phyloP scores from a whole-genome alignment of 1,140 invertebrate genomes.

The Physella acuta region DNA sequence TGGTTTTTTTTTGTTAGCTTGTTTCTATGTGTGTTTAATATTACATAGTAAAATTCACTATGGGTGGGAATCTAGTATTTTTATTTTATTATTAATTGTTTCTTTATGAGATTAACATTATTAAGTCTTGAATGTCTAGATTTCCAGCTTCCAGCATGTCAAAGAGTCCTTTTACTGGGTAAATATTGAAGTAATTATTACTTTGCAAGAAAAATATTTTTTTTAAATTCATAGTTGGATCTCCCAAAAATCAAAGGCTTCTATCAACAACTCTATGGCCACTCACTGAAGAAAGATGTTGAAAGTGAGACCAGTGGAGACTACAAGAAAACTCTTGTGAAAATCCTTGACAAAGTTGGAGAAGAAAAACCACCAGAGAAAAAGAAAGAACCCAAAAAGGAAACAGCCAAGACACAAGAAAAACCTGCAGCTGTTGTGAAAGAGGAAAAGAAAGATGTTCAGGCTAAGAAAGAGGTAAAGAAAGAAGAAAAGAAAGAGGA shows the following conservation, averaged over 20 bases:
- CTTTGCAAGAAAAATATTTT: too few species aligned
- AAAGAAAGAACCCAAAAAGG: neutral
- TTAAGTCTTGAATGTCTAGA: too few species aligned
- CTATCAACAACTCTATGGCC: slow-evolving; percentile 44
- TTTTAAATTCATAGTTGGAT: slow-evolving; percentile 43
- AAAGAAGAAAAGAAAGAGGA: neutral
- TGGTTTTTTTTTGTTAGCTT: too few species aligned
- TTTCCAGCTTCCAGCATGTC: too few species aligned
- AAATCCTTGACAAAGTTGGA: slow-evolving; percentile 38
- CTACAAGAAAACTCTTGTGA: slow-evolving; percentile 47
- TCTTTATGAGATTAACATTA: too few species aligned
- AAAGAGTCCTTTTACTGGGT: too few species aligned
- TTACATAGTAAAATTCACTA: too few species aligned
- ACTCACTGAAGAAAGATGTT: slow-evolving; percentile 43
- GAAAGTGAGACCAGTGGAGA: slow-evolving; percentile 49
- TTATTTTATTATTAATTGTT: too few species aligned
- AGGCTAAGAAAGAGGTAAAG: neutral
- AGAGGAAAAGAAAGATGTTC: neutral
- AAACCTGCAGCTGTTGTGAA: neutral
- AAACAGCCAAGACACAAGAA: neutral
- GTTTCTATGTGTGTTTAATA: too few species aligned
- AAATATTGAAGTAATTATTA: too few species aligned
- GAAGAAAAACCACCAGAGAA: slow-evolving; percentile 1
- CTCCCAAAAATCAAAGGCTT: slow-evolving; percentile 50
- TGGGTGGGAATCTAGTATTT: too few species aligned